phyloP scores from a whole-genome alignment of 2,113 vertebrate genomes.

The Corydoras sp. region DNA sequence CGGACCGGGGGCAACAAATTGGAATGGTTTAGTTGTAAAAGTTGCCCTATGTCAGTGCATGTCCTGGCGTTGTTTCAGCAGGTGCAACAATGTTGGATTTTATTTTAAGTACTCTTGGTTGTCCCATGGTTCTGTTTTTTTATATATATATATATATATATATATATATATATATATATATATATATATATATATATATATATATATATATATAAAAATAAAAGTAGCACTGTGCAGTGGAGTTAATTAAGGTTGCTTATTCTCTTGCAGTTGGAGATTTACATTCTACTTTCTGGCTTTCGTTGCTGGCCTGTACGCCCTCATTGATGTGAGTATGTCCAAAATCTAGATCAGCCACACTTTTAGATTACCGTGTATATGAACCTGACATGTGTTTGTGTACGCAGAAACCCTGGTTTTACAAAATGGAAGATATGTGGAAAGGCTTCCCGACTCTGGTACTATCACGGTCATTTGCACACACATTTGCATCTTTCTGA shows the following conservation, averaged over 20 bases:
- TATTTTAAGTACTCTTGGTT: too few species aligned
- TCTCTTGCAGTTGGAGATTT: conserved; percentile 90
- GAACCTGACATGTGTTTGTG: conserved; percentile 17
- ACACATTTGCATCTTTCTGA: too few species aligned
- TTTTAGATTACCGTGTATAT: neutral
- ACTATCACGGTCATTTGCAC: conserved; percentile 23
- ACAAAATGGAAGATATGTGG: conserved; percentile 79
- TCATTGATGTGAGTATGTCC: conserved; percentile 82
- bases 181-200: too few species aligned
- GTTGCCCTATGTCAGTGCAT: too few species aligned
- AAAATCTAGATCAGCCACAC: neutral
- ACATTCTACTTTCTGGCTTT: conserved; percentile 95
- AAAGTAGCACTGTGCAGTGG: too few species aligned
- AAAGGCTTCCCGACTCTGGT: conserved; percentile 87
- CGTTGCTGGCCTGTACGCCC: conserved; percentile 84
- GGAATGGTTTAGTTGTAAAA: too few species aligned
- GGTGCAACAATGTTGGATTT: too few species aligned
- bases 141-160: neutral
- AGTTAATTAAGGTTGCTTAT: neutral
- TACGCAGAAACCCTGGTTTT: conserved; percentile 89
- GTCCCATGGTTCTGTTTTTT: neutral
- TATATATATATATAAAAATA: too few species aligned
- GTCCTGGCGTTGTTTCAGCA: too few species aligned
- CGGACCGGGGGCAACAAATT: too few species aligned
- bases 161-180: too few species aligned